Base-by-base conservation (phyloP, 2,113 vertebrate genomes). In the Boleophthalmus pectinirostris region DNA sequence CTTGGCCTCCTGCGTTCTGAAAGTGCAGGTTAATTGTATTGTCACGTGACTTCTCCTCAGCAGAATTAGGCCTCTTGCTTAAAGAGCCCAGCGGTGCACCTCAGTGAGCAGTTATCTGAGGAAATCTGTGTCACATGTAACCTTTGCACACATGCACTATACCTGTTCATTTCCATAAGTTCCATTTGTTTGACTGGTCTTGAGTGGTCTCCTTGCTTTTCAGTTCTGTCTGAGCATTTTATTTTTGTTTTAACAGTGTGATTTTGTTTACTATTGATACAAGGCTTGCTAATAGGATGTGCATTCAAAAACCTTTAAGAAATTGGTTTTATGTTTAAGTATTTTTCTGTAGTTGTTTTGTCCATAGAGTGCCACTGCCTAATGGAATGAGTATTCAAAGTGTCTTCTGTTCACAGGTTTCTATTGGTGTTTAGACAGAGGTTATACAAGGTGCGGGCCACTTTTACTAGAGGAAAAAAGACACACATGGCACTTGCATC, bases 361-460 rank as follows among this genome's bases (percentile, higher is more conserved):
- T 68, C 66, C 66, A 56, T 47, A 47, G 13, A 47, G 14, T 47
- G 18, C 15, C 0, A 20, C 15, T 51, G 49, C 49, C 49, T 53
- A 82, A 86, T 85, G 82, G 79, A 81, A 45, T 49, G 68, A 79
- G 49, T 57, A 20, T 63, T 72, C 45, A 79, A 73, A 33, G 46
- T 71, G 85, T 85, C 78, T 90, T 78, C 76, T 87, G 90, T 89
- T 87, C 80, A 89, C 87, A 87, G 60, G 66, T 77, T 76, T 72
- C 81, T 73, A 57, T 79, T 80, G 72, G 78, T 81, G 77, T 81
- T 29, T 29, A 49, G 72, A 74, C 87, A 83, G 72, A 73, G 86
- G 82, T 91, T 84, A 90, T 69, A 85, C 66, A 69, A 23, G 66
- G 80, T 75, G 61, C 83, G 79, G 66, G 66, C 24, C 25, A 7